phyloP scores from a whole-genome alignment of 1,140 invertebrate genomes.

The Trichogramma pretiosum region DNA sequence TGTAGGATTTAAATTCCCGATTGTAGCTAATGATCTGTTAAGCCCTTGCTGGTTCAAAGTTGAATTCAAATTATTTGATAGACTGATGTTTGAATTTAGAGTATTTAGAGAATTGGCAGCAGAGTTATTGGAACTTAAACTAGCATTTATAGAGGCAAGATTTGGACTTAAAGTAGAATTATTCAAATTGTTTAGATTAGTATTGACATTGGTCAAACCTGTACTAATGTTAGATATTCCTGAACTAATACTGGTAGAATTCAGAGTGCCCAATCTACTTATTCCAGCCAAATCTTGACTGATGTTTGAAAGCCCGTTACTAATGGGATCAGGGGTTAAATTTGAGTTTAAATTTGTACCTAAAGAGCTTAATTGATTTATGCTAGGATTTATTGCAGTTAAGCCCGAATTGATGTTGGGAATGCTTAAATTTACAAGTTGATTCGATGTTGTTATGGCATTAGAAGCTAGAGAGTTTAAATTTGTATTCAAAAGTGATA shows the following conservation, averaged over 20 bases:
- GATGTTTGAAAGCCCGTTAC: constrained; percentile 36
- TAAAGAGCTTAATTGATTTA: constrained; percentile 41
- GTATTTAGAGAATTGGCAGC: constrained; percentile 16
- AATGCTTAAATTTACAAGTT: constrained; percentile 43
- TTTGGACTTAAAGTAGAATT: constrained; percentile 28
- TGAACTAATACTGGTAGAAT: constrained; percentile 38
- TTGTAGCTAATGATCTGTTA: constrained; percentile 33
- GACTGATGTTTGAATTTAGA: constrained; percentile 18
- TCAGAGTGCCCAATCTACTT: constrained; percentile 35
- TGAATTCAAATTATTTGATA: constrained; percentile 30
- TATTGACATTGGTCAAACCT: constrained; percentile 36
- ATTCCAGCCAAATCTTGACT: constrained; percentile 39
- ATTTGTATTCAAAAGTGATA: constrained; percentile 42
- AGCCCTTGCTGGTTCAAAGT: constrained; percentile 32
- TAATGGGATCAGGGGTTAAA: constrained; percentile 42
- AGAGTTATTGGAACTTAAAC: constrained; percentile 16
- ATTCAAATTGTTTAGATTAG: constrained; percentile 34
- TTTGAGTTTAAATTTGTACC: constrained; percentile 39
- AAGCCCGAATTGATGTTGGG: constrained; percentile 41
- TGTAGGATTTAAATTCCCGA: constrained; percentile 37
- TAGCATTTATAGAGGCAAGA: constrained; percentile 24
- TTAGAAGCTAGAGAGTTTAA: constrained; percentile 43
- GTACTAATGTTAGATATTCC: constrained; percentile 33
- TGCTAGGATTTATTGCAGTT: constrained; percentile 40
- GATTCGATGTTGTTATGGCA: constrained; percentile 45